Evolutionary conservation across 1,140 invertebrate species (phyloP), one percentile per base, ranked within the genome.

Genomic region (Druon quercuslanigerum): DNA sequence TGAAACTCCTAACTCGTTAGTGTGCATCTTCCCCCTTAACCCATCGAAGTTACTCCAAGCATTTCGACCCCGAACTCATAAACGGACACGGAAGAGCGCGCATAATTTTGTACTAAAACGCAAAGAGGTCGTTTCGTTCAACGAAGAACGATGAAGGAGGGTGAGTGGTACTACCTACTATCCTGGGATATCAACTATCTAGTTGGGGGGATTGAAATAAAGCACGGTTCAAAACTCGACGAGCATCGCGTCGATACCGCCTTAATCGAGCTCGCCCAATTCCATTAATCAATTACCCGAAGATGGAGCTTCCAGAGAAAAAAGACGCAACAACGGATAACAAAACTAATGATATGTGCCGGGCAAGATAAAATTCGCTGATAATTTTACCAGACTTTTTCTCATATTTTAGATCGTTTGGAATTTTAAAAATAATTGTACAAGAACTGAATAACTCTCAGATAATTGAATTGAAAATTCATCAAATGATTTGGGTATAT

Each of bases 51-150:
- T 75, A 74, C 75, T 51, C 79, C n/a, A 77, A 72, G 77, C 56
- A 77, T 80, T 80, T 83, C 78, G 80, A 76, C 82, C 79, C 84
- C 66, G 80, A 20, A 80, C 85, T 89, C 89, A 87, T 90, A 90
- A 90, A 90, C 86, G 88, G 85, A 89, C 87, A 86, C 83, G 84
- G 86, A 86, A 86, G 82, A 87, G 83, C 85, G 87, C 87, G 86
- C 84, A 89, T 89, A 88, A 90, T 90, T 89, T 85, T 84, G 85
- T 82, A 86, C 87, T 90, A 89, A 90, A 90, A 88, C 86, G 87
- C 84, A 77, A 90, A 87, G 86, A 85, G 87, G 84, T 89, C 87
- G 87, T 90, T 86, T 84, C 81, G 84, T 77, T 81, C 75, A 75
- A 60, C 79, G 80, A 72, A 73, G 74, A 81, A 82, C 75, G 82